These are phyloP conservation scores for Carapus acus DNA, from an alignment of 2,797 vertebrate genomes.

Conservation along the genomic window DNA sequence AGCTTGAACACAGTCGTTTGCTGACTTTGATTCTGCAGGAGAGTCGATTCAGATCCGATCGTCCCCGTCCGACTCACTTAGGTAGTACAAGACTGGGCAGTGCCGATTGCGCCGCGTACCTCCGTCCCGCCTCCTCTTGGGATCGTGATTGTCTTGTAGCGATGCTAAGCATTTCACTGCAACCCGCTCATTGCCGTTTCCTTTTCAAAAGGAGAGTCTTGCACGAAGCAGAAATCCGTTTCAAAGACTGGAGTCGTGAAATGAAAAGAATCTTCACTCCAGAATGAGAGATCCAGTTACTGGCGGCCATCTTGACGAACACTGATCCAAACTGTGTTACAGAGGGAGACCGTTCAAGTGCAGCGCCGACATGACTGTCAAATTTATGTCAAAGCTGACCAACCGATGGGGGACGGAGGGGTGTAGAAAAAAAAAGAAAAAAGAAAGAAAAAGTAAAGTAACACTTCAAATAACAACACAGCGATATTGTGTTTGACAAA, in stretches of 20 bases:
- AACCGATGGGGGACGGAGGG: no score
- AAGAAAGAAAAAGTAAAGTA: conserved; percentile 42
- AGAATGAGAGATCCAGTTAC: neutral
- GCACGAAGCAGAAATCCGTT: conserved; percentile 4
- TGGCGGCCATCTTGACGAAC: conserved; percentile 2
- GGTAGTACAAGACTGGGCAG: conserved; percentile 22
- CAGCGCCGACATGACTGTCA: conserved; percentile 43
- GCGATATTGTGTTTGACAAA: conserved; percentile 46
- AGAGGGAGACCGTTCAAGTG: conserved; percentile 15
- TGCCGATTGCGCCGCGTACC: neutral
- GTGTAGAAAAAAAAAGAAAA: conserved; percentile 20
- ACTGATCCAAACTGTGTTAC: neutral
- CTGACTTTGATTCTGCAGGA: conserved; percentile 1
- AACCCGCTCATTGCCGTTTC: conserved; percentile 12
- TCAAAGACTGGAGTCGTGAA: neutral
- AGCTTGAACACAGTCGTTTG: conserved; percentile 8
- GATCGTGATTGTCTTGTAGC: conserved; percentile 54
- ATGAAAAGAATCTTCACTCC: neutral
- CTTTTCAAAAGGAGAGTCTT: conserved; percentile 15
- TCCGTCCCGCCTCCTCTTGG: neutral
- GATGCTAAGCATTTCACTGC: conserved; percentile 36
- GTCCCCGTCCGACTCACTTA: conserved; percentile 1
- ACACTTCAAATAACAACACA: conserved; percentile 61
- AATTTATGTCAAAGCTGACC: conserved; percentile 13
- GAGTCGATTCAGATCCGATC: neutral